These are phyloP conservation scores for Cynocephalus volans DNA, from an alignment of 2,113 vertebrate species.

Conservation along the genomic window DNA sequence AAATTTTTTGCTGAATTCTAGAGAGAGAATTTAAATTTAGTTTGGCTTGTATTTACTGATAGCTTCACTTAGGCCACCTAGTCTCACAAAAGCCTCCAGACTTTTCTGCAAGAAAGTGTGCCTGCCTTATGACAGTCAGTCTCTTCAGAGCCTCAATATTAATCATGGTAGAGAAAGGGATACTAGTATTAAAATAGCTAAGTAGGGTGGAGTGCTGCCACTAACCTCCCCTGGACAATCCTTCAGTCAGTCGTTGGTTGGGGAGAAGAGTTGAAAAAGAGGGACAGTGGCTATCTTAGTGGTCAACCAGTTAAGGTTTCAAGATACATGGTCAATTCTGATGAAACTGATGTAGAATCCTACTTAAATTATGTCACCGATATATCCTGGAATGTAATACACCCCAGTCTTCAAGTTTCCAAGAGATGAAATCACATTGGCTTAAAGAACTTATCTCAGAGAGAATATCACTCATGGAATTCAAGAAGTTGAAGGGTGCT, in stretches of 20 bases:
- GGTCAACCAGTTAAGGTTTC: conserved; percentile 33
- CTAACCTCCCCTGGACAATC: not conserved
- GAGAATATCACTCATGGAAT: not conserved
- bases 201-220: not conserved
- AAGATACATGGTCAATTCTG: conserved; percentile 37
- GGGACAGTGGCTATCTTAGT: not conserved
- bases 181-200: not conserved
- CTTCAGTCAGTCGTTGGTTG: conserved; percentile 13
- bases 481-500: conserved; percentile 46
- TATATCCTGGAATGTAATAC: conserved; percentile 22
- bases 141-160: not conserved
- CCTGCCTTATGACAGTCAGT: not conserved
- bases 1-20: conserved; percentile 3
- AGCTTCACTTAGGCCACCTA: conserved; percentile 8
- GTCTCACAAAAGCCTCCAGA: conserved; percentile 24
- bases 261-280: conserved; percentile 8
- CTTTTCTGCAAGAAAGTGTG: conserved; percentile 27
- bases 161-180: not conserved
- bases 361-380: not conserved
- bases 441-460: conserved; percentile 45
- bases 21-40: conserved; percentile 45
- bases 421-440: conserved; percentile 55
- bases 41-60: not conserved
- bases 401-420: conserved; percentile 20
- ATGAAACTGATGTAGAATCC: conserved; percentile 38